Evolutionary conservation across 23 tunicate genomes (phyloP).

Genomic region (Trididemnum nubilum): DNA sequence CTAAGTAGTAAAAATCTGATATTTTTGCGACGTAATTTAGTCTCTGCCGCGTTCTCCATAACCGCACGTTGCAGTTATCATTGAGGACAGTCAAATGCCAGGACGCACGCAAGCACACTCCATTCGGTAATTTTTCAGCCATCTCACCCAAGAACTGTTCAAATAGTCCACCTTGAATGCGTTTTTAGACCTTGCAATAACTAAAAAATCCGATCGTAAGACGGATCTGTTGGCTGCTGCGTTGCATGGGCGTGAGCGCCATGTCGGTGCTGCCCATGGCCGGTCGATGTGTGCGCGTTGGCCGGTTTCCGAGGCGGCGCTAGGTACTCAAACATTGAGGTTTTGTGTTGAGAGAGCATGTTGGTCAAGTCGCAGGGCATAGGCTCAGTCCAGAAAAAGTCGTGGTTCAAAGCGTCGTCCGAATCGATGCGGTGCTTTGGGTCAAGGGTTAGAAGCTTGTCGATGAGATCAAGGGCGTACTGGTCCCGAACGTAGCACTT

Average conservation of each 20-base stretch:
- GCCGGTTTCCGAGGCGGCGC: slow-evolving; percentile 81
- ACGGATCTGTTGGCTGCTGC: slow-evolving; percentile 84
- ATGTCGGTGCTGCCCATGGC: slow-evolving; percentile 50
- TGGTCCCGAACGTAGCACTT: slow-evolving; percentile 82
- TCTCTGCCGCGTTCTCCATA: no score
- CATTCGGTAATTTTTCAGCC: no score
- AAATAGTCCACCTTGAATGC: no score
- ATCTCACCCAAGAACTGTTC: no score
- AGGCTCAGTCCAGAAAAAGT: slow-evolving; percentile 99
- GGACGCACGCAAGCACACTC: no score
- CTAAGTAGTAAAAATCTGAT: no score
- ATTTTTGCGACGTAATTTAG: no score
- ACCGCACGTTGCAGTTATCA: no score
- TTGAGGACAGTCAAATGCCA: no score
- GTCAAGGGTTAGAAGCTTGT: slow-evolving; percentile 80
- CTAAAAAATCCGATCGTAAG: slow-evolving; percentile 86
- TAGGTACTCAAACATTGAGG: slow-evolving; percentile 97
- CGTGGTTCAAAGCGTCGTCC: slow-evolving; percentile 96
- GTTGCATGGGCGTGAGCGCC: slow-evolving; percentile 35
- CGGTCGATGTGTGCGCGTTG: slow-evolving; percentile 32
- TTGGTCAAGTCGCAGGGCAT: slow-evolving; percentile 77
- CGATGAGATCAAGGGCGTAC: slow-evolving; percentile 92
- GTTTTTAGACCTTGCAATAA: no score
- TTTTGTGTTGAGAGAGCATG: slow-evolving; percentile 79
- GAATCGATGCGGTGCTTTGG: slow-evolving; percentile 95